These are phyloP conservation scores for Apodemia mormo DNA, from an alignment of 2,888 invertebrate species.

Conservation along the genomic window DNA sequence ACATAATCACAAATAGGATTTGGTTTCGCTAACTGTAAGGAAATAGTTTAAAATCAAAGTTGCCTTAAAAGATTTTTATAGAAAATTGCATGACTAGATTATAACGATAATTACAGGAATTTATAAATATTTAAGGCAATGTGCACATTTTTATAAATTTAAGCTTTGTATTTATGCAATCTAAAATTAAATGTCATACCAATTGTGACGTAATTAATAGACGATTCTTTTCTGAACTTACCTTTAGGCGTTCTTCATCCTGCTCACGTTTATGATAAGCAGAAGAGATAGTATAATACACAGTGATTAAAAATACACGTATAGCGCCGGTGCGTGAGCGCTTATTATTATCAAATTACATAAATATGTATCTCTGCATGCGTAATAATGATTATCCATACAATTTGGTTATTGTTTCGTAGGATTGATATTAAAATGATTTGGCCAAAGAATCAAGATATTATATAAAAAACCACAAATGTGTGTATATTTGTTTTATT, in stretches of 20 bases:
- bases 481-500: no score
- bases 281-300: background rate
- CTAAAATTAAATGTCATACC: no score
- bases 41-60: background rate
- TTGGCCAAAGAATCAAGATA: no score
- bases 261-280: background rate
- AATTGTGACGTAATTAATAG: background rate
- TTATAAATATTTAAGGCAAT: background rate
- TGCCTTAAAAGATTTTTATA: background rate
- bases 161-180: background rate
- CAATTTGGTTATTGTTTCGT: no score
- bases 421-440: no score
- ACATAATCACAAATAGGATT: no score
- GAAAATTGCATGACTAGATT: background rate
- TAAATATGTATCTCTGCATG: background rate
- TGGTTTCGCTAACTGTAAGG: background rate
- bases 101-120: background rate
- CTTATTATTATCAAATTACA: no score
- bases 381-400: no score
- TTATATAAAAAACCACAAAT: no score
- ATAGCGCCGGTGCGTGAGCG: background rate
- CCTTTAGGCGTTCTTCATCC: constrained; percentile 3
- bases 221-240: constrained; percentile 1
- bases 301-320: constrained; percentile 4
- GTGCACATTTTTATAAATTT: background rate